Percentiles rank a stretch among this genome's conserved stretches.
These are phyloP conservation scores for Benitochromis conjunctus DNA, from an alignment of 2,113 vertebrate genomes.

Conservation along the genomic window DNA sequence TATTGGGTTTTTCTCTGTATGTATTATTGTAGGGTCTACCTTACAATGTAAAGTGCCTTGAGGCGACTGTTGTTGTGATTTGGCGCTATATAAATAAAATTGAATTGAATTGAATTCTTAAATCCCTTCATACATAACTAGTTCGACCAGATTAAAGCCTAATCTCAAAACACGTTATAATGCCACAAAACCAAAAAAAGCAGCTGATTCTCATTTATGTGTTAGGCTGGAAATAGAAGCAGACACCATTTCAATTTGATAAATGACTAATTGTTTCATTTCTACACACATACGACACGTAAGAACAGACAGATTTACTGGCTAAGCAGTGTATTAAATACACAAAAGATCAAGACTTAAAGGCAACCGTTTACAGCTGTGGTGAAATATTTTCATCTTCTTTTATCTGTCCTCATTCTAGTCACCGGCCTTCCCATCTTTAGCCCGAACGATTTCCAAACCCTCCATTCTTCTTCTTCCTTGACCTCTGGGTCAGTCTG, in stretches of 20 bases:
- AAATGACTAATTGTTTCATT: not conserved
- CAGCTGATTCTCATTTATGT: not conserved
- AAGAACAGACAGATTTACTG: not conserved
- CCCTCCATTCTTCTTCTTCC: not conserved
- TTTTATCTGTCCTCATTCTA: not conserved
- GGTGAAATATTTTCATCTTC: not conserved
- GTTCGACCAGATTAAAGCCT: not conserved
- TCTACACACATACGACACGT: not conserved
- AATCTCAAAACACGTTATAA: not conserved
- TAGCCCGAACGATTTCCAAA: not conserved
- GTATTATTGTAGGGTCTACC: too few relatives aligned
- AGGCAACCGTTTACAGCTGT: constrained; percentile 35
- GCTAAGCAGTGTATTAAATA: constrained; percentile 13
- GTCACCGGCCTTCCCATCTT: not conserved
- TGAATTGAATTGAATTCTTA: too few relatives aligned
- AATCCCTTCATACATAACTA: not conserved
- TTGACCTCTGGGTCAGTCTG: constrained; percentile 18
- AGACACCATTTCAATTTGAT: not conserved
- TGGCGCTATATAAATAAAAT: too few relatives aligned
- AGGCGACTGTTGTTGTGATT: too few relatives aligned
- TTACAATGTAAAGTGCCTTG: too few relatives aligned
- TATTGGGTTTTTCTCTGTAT: too few relatives aligned
- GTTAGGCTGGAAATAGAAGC: not conserved
- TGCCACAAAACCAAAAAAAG: not conserved
- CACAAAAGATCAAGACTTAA: constrained; percentile 21